These are phyloP conservation scores for Vanessa cardui DNA, from an alignment of 2,888 invertebrate species.

Conservation along the genomic window DNA sequence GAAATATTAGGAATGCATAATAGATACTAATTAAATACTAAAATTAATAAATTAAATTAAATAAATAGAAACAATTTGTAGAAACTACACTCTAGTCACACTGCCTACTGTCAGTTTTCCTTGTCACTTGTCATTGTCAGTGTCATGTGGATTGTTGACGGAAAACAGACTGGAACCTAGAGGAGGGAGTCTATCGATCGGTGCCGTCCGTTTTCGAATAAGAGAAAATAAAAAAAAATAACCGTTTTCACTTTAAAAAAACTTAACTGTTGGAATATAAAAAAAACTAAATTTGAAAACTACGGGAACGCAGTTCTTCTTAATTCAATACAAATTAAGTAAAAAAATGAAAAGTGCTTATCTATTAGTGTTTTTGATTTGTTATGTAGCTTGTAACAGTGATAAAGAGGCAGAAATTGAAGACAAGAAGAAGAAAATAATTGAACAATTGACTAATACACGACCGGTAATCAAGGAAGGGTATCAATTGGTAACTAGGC, in stretches of 20 bases:
- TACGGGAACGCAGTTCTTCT: neutral
- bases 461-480: conserved; percentile 69
- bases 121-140: neutral
- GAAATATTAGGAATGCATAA: too few relatives aligned
- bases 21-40: too few relatives aligned
- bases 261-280: neutral
- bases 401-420: conserved; percentile 68
- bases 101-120: neutral
- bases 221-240: neutral
- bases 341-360: conserved; percentile 64
- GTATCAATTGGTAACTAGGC: conserved; percentile 73
- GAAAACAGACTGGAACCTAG: neutral
- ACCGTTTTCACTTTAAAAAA: neutral
- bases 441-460: conserved; percentile 69
- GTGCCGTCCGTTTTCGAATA: conserved; percentile 26
- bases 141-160: conserved; percentile 4
- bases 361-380: conserved; percentile 64
- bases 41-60: too few relatives aligned
- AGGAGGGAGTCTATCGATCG: conserved; percentile 20
- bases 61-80: too few relatives aligned
- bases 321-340: conserved; percentile 18
- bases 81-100: neutral
- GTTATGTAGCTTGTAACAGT: conserved; percentile 59
- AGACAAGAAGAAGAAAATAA: conserved; percentile 67
- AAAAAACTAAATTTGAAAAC: neutral